These are phyloP conservation scores for Propsilocerus akamusi DNA, from an alignment of 1,140 invertebrate genomes.

Conservation along the genomic window DNA sequence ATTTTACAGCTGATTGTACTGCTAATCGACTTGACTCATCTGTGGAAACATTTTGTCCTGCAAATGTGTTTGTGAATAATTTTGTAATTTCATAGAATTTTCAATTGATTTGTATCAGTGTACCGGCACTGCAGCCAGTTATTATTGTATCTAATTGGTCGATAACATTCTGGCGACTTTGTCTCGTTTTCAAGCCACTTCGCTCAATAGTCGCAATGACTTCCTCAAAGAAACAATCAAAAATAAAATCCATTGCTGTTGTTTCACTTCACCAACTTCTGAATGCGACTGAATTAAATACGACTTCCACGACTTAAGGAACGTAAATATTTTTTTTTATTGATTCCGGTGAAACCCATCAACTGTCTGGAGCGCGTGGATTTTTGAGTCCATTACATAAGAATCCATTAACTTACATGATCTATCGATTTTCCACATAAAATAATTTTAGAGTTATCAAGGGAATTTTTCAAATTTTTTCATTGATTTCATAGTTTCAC, in stretches of 20 bases:
- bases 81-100: not conserved
- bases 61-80: not conserved
- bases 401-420: too few species aligned
- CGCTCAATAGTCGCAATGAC: conserved; percentile 20
- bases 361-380: too few species aligned
- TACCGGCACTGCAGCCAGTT: conserved; percentile 21
- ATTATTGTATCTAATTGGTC: conserved; percentile 22
- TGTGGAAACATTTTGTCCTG: conserved; percentile 16
- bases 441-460: too few species aligned
- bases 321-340: too few species aligned
- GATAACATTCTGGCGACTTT: conserved; percentile 19
- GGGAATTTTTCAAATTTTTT: too few species aligned
- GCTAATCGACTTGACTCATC: conserved; percentile 20
- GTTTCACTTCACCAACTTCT: too few species aligned
- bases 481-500: too few species aligned
- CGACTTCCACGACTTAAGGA: too few species aligned
- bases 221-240: conserved; percentile 23
- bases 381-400: too few species aligned
- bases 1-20: conserved; percentile 18
- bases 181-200: conserved; percentile 20
- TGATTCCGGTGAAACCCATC: too few species aligned
- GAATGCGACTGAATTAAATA: too few species aligned
- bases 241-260: conserved; percentile 22
- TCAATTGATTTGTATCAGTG: conserved; percentile 5
- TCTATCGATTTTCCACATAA: too few species aligned